Base-by-base conservation (phyloP, 2,113 vertebrate genomes). In the Monopterus albus region DNA sequence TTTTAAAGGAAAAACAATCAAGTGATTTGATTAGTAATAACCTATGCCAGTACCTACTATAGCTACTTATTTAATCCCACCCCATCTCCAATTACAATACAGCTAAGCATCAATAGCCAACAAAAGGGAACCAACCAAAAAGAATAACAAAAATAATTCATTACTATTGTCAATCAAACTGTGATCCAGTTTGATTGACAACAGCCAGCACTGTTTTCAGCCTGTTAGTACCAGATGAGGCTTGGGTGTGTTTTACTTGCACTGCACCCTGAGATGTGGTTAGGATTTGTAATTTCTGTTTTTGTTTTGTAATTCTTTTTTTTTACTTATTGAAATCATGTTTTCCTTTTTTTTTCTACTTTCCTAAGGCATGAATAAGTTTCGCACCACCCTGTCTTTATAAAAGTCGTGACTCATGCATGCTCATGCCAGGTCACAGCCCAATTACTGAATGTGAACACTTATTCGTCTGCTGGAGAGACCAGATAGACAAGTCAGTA, bases 371-470 rank as follows among this genome's bases (percentile, higher is more conserved):
- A 12, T 5, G 6, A 45, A 45, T 50, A 70, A 56, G 38, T 65
- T 70, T 23, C 60, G 21, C 31, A 42, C 1, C 38, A 49, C 15
- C 25, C 6, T 1, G 13, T 38, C 21, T 26, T 40, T 9, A 46
- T 21, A 47, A 29, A 67, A 66, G 50, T 28, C 65, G 13, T 36
- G 63, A 62, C 29, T 33, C n/a, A n/a, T 20, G 14, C 39, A 45
- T 56, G 51, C 57, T 61, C 45, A 46, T 53, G 46, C 6, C 3
- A 6, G 68, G 52, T 77, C 67, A 69, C 11, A 45, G 42, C 21
- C 72, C 46, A 73, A 81, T 76, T 82, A 79, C 40, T 47, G 53
- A 40, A 25, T 23, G n/a, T 53, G 36, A 68, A 57, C 47, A 70
- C 17, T 36, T 50, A 46, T 68, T 43, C 45, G 12, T 61, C 57